A percentile compares a stretch with the other conserved stretches of the same genome.
These are phyloP conservation scores for Mohoua ochrocephala DNA, from an alignment of 2,113 vertebrate genomes.

Conservation along the genomic window DNA sequence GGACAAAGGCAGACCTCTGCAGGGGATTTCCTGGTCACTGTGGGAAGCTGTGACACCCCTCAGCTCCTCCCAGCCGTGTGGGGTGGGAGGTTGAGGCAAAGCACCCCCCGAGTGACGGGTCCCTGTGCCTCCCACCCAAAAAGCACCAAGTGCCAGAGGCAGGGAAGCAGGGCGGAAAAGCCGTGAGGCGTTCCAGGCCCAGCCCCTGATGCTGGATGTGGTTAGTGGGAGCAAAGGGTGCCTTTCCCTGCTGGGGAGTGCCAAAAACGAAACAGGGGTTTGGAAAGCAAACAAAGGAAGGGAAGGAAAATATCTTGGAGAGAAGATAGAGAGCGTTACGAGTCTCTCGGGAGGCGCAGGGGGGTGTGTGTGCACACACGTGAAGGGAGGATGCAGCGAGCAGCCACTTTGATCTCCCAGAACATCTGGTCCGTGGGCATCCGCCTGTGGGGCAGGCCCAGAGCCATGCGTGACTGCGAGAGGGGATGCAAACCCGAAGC, in stretches of 20 bases:
- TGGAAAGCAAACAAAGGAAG: conserved; percentile 50
- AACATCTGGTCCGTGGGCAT: conserved; percentile 34
- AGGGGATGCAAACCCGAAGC: not conserved
- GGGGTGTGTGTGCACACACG: rapidly evolving
- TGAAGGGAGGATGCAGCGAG: not conserved
- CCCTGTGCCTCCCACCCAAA: not conserved
- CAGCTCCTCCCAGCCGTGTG: rapidly evolving
- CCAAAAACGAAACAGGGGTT: not conserved
- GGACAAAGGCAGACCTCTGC: rapidly evolving
- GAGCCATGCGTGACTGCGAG: not conserved
- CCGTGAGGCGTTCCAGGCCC: rapidly evolving
- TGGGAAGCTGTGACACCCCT: not conserved
- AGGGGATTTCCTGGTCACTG: not conserved
- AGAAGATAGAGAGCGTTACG: not conserved
- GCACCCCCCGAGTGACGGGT: rapidly evolving
- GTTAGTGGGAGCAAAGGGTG: not conserved
- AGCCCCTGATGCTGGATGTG: rapidly evolving
- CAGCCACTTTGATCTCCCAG: conserved; percentile 31
- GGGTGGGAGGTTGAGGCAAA: not conserved
- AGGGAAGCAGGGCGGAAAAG: not conserved
- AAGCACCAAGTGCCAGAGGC: not conserved
- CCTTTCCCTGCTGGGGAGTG: not conserved
- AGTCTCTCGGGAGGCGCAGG: not conserved
- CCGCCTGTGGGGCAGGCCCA: not conserved
- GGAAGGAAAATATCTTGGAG: conserved; percentile 12